Base-by-base conservation (phyloP, 2,113 vertebrate species). In the Acanthisitta chloris region DNA sequence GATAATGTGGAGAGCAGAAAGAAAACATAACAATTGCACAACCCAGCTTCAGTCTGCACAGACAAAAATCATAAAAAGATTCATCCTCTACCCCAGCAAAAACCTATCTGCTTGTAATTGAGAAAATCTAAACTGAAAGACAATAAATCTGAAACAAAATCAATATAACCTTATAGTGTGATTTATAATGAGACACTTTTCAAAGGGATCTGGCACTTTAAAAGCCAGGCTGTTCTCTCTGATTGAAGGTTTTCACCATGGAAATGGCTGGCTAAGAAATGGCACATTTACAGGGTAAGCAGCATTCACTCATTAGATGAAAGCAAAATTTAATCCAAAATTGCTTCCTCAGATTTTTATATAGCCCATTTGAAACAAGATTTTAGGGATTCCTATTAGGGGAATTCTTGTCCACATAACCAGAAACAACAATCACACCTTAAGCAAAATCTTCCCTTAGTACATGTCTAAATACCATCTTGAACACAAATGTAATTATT, bases 151-250 rank as follows among this genome's bases (percentile, higher is more conserved):
- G 66, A 88, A 92, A 80, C 28, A 80, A 71, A 72, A 84, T 73
- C 79, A 73, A 77, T 90, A 76, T 40, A 80, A 42, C 6, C 21
- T 84, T 94, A 83, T 28, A 71, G 34, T 40, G 45, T 85, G 55
- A 86, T 92, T 93, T 93, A 95, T 91, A 90, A 88, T 71, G 64
- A 92, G 79, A 38, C 29, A 43, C 9, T 86, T 93, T 78, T 92
- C 90, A 95, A 88, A 90, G 55, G 29, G 80, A 92, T 58, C 52
- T 42, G 71, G 36, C 46, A 64, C 55, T 83, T 92, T 86, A 92
- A 88, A 92, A 91, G 64, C 40, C 31, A 86, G 7, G 11, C 26
- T 86, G 4, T 55, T 94, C 64, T 82, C 49, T 76, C 62, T 73
- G 74, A 83, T 70, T 81, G 81, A 94, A 85, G 38, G 66, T 85